A percentile compares a stretch with the other conserved stretches of the same genome.
phyloP scores from a whole-genome alignment of 2,888 invertebrate species.

The Tipula unca region DNA sequence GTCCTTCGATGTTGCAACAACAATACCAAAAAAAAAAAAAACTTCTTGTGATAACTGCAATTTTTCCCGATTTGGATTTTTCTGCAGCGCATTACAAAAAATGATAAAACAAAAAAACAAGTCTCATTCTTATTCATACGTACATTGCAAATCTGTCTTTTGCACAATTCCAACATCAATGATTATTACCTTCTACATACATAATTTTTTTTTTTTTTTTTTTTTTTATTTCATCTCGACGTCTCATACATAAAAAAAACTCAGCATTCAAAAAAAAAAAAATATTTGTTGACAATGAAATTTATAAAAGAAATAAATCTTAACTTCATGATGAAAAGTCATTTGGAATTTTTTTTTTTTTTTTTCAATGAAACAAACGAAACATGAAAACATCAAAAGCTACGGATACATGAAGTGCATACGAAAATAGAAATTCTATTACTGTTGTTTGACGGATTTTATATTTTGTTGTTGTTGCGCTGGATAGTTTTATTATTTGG shows the following conservation, averaged over 20 bases:
- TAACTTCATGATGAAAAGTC: constrained; percentile 14
- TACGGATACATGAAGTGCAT: background rate
- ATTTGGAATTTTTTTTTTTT: background rate
- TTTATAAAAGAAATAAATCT: background rate
- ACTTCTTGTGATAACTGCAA: background rate
- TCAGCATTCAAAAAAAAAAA: background rate
- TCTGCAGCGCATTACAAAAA: background rate
- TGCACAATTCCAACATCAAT: constrained; percentile 9
- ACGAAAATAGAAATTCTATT: constrained; percentile 14
- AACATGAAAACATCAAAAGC: constrained; percentile 3
- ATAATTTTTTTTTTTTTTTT: too few species aligned
- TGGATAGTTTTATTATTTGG: background rate
- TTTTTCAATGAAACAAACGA: background rate
- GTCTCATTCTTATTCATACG: background rate
- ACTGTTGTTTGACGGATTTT: background rate
- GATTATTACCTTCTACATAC: background rate
- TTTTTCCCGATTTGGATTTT: background rate
- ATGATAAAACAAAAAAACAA: background rate
- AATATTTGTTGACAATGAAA: background rate
- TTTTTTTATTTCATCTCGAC: background rate
- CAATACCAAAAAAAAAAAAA: background rate
- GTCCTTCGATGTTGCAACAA: background rate
- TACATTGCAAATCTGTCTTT: background rate
- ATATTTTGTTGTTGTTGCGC: too few species aligned
- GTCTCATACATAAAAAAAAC: background rate